Evolutionary conservation across 2,888 invertebrate genomes (phyloP), one percentile per base, ranked within the genome.

Genomic region (Athrips mouffetella): DNA sequence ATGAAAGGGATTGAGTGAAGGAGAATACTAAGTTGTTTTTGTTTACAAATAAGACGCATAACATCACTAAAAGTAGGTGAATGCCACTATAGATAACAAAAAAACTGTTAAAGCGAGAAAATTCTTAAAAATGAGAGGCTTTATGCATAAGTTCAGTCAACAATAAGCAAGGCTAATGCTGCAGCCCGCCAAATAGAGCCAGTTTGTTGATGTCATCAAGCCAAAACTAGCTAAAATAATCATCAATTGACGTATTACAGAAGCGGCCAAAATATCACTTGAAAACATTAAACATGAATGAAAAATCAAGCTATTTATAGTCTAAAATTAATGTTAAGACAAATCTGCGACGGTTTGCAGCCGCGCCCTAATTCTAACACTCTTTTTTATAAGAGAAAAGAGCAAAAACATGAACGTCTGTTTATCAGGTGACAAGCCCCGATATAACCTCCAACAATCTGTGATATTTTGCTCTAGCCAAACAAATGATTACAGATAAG

Each of bases 401-500:
- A 57, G 62, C 49, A 60, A 84, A 85, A 87, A 87, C 87, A 87
- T 81, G 76, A 75, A 58, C 61, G 55, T 60, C 61, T 56, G 54
- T 33, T 33, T 10, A 56, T 48, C 62, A 60, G 66, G 67, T 63
- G 69, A 57, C 61, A 65, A 56, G 55, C 62, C 64, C 53, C 58
- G 55, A 65, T 70, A 77, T 87, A 87, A 87, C 87, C 87, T 87
- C 74, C 63, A 63, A 59, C 67, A 74, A 73, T 63, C 73, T 62
- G 60, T 54, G 64, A 64, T 65, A 72, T 54, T 53, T 50, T 39
- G 41, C 55, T 67, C 53, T 67, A 68, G 70, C 73, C 75, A 71
- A 66, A 70, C 63, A 65, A 61, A 66, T 60, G 60, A 62, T 62
- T 69, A 56, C 57, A 70, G 76, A 78, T 78, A 76, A 86, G 83